These are phyloP conservation scores for Aporrectodea caliginosa DNA, from an alignment of 1,140 invertebrate species.

Conservation along the genomic window DNA sequence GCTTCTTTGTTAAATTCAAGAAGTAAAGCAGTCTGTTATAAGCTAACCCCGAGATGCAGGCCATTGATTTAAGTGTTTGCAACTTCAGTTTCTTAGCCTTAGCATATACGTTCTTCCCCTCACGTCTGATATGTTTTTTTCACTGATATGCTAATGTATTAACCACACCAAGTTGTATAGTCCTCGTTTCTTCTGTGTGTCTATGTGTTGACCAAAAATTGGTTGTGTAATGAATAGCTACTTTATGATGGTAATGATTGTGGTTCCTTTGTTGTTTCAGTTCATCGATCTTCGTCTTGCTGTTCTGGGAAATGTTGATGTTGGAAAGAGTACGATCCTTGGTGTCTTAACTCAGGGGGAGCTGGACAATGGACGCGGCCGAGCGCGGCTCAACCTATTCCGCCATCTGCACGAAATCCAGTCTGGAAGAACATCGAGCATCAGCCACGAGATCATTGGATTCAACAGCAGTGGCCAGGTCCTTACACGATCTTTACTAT, in stretches of 20 bases:
- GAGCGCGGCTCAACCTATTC: conserved; percentile 83
- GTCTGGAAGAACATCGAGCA: conserved; percentile 93
- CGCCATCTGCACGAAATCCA: conserved; percentile 98
- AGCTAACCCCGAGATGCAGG: too few species aligned
- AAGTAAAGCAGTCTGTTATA: too few species aligned
- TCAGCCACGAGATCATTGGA: conserved; percentile 98
- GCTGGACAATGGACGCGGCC: conserved; percentile 92
- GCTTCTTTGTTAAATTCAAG: too few species aligned
- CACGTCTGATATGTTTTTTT: too few species aligned
- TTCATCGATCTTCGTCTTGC: conserved; percentile 70
- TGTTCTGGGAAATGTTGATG: conserved; percentile 99
- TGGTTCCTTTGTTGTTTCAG: background rate
- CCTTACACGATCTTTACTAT: too few species aligned
- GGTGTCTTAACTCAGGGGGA: conserved; percentile 97
- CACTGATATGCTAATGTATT: too few species aligned
- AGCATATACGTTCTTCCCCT: too few species aligned
- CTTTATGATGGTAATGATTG: background rate
- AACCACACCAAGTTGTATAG: too few species aligned
- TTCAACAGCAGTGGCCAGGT: conserved; percentile 67
- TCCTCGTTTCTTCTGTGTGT: too few species aligned
- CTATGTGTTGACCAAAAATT: background rate
- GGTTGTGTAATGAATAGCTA: background rate
- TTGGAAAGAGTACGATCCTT: conserved; percentile 94
- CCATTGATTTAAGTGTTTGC: too few species aligned
- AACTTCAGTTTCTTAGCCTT: too few species aligned